Percentiles rank a stretch among this genome's conserved stretches.
These are phyloP conservation scores for Apaloderma vittatum DNA, from an alignment of 2,113 vertebrate species.

Conservation along the genomic window DNA sequence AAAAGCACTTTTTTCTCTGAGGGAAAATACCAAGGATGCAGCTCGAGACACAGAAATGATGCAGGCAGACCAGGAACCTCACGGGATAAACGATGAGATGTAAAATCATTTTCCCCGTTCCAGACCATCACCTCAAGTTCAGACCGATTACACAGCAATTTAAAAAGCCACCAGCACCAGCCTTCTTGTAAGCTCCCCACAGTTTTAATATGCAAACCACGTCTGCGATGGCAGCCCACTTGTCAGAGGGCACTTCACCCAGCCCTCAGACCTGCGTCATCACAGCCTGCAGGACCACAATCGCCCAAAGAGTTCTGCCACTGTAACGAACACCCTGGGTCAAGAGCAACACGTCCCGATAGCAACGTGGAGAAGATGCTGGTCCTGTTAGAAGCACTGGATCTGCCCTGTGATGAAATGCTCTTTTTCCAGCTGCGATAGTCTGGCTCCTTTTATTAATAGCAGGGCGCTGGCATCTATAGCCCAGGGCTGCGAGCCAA, in stretches of 20 bases:
- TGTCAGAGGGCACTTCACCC: not conserved
- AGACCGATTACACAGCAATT: not conserved
- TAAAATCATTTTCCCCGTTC: not conserved
- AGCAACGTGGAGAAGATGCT: fast-evolving
- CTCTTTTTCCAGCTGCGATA: not conserved
- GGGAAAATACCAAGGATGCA: conserved; percentile 36
- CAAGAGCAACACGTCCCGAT: fast-evolving
- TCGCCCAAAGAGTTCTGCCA: fast-evolving
- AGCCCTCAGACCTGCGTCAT: not conserved
- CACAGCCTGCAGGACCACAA: not conserved
- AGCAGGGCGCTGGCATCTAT: not conserved
- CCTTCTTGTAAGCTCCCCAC: not conserved
- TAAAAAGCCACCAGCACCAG: not conserved
- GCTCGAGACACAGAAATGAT: not conserved
- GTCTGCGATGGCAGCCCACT: not conserved
- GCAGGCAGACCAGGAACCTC: not conserved
- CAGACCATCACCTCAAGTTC: not conserved
- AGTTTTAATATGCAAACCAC: not conserved
- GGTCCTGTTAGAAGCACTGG: not conserved
- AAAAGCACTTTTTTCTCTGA: not conserved
- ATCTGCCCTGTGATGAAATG: not conserved
- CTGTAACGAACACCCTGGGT: not conserved
- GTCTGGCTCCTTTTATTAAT: not conserved
- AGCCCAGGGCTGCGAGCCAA: not conserved
- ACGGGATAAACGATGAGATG: not conserved